phyloP scores from a whole-genome alignment of 2,888 invertebrate species.

The Sympetrum striolatum region DNA sequence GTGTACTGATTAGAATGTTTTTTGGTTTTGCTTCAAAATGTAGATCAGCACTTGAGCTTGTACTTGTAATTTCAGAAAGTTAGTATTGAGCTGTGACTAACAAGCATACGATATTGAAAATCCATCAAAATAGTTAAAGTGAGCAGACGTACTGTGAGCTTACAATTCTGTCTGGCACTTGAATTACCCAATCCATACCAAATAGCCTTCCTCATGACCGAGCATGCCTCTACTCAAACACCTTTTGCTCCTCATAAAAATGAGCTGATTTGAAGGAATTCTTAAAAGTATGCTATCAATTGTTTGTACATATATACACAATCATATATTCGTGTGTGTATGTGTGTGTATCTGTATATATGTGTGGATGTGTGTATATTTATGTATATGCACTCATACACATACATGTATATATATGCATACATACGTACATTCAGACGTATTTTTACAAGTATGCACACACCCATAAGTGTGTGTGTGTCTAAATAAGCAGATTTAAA shows the following conservation, averaged over 20 bases:
- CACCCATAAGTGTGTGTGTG: too few relatives aligned
- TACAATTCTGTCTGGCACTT: conserved; percentile 44
- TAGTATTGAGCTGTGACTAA: conserved; percentile 45
- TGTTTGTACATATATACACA: too few relatives aligned
- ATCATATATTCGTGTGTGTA: too few relatives aligned
- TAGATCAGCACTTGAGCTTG: conserved; percentile 42
- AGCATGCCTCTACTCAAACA: conserved; percentile 44
- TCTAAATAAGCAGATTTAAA: neutral
- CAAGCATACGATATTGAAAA: conserved; percentile 22
- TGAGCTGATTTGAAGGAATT: conserved; percentile 31
- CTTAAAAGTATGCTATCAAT: conserved; percentile 19
- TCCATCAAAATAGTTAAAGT: conserved; percentile 22
- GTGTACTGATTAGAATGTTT: conserved; percentile 45
- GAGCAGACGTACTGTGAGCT: conserved; percentile 30
- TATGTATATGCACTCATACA: too few relatives aligned
- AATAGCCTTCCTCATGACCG: conserved; percentile 44
- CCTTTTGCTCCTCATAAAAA: conserved; percentile 32
- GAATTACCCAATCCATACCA: conserved; percentile 44
- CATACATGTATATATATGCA: too few relatives aligned
- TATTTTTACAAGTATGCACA: too few relatives aligned
- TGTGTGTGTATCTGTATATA: too few relatives aligned
- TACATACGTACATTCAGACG: too few relatives aligned
- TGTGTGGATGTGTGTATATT: too few relatives aligned
- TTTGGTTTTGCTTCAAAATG: conserved; percentile 44
- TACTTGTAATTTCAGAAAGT: conserved; percentile 44